Conservation (phyloP, 2,113 vertebrate species). For the Psilopsiagon aymara region DNA sequence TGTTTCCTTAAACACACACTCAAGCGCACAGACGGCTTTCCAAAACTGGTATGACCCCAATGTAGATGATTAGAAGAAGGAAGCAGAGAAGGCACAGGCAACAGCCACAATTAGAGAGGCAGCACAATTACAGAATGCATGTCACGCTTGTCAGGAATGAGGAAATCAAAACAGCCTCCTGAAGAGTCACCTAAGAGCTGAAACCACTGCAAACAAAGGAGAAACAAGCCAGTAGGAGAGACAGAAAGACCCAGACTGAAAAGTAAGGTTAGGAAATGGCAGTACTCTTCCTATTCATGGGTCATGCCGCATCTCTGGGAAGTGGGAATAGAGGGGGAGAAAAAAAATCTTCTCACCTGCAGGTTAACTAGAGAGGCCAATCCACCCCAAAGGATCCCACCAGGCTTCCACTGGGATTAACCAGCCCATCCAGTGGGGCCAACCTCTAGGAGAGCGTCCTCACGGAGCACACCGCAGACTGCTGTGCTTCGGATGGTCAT, state of each 20-base stretch:
- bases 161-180: neutral
- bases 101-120: neutral
- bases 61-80: neutral
- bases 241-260: neutral
- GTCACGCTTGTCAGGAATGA: neutral
- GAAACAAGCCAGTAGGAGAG: neutral
- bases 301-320: neutral
- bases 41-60: neutral
- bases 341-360: slow-evolving; percentile 14
- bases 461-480: neutral
- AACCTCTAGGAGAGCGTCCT: slow-evolving; percentile 16
- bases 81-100: neutral
- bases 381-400: neutral
- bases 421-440: neutral
- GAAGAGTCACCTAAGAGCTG: neutral
- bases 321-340: neutral
- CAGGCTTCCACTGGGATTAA: neutral
- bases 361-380: neutral
- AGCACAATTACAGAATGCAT: neutral
- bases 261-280: neutral
- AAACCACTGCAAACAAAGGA: neutral
- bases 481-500: neutral
- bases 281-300: neutral
- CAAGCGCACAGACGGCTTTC: neutral
- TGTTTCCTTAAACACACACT: neutral